Evolutionary conservation across 2,888 invertebrate species (phyloP).

Genomic region (Drosophila dives): DNA sequence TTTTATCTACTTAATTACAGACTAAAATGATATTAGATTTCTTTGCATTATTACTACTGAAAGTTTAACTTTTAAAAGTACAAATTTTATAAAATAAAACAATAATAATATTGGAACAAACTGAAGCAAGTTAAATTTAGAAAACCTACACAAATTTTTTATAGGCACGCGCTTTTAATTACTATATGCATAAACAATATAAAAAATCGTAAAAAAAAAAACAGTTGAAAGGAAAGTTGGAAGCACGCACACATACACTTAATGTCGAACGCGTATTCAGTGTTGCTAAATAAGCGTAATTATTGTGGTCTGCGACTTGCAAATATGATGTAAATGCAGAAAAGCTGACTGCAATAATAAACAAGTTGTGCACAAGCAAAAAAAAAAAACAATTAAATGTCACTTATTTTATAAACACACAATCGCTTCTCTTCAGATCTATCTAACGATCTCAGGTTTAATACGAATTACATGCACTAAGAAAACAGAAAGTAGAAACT

Average conservation of each 20-base stretch:
- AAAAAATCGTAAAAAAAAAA: conserved; percentile 39
- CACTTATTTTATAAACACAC: conserved; percentile 5
- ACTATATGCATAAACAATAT: conserved; percentile 32
- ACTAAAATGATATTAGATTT: too few relatives aligned
- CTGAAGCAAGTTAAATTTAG: background rate
- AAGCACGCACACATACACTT: conserved; percentile 22
- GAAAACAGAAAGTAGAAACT: too few relatives aligned
- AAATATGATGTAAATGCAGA: conserved; percentile 5
- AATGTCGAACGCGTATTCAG: conserved; percentile 44
- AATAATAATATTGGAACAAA: background rate
- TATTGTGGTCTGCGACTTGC: conserved; percentile 8
- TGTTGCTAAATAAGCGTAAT: conserved; percentile 46
- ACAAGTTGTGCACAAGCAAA: conserved; percentile 28
- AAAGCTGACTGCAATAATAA: conserved; percentile 42
- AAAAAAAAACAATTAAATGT: conserved; percentile 30
- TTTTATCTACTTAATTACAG: too few relatives aligned
- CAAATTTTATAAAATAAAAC: background rate
- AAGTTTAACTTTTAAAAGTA: background rate
- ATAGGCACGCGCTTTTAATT: conserved; percentile 35
- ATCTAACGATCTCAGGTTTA: conserved; percentile 2
- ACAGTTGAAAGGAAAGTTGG: conserved; percentile 67
- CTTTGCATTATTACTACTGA: background rate
- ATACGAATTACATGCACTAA: background rate
- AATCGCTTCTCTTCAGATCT: conserved; percentile 1
- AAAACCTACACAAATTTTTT: background rate